Evolutionary conservation across 2,797 vertebrate genomes (phyloP).

Genomic region (Graptemys geographica): DNA sequence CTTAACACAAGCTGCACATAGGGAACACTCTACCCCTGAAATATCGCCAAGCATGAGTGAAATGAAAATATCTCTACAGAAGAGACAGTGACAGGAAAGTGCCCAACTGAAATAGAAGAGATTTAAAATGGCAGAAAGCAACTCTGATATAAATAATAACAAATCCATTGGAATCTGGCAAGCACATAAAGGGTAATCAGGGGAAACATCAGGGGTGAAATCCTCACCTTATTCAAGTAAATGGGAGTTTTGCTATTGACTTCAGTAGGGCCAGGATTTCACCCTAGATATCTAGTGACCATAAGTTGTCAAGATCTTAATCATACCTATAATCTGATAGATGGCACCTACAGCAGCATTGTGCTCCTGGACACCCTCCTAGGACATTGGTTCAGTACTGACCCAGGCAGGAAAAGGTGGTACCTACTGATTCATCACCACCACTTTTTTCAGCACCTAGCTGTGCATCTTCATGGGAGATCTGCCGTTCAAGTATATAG

Average conservation of each 20-base stretch:
- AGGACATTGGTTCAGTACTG: not conserved
- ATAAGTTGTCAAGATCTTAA: not conserved
- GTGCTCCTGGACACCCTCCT: not conserved
- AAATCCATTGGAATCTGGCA: not conserved
- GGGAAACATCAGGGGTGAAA: rapidly evolving
- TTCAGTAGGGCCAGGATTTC: not conserved
- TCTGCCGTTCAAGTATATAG: not conserved
- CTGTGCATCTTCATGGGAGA: not conserved
- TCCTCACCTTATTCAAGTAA: not conserved
- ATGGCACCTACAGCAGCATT: not conserved
- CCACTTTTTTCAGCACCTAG: not conserved
- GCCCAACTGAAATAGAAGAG: not conserved
- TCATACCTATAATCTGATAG: not conserved
- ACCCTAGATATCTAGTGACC: not conserved
- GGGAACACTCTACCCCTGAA: not conserved
- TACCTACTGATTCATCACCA: not conserved
- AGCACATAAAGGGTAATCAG: rapidly evolving
- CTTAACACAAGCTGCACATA: not conserved
- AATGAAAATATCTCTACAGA: not conserved
- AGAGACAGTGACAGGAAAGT: not conserved
- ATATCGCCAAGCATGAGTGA: not conserved
- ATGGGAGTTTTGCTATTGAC: not conserved
- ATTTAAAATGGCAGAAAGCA: not conserved
- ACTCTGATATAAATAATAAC: not conserved
- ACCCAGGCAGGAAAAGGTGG: not conserved